Conservation (phyloP, 2,113 vertebrate species). For the Quiscalus mexicanus region DNA sequence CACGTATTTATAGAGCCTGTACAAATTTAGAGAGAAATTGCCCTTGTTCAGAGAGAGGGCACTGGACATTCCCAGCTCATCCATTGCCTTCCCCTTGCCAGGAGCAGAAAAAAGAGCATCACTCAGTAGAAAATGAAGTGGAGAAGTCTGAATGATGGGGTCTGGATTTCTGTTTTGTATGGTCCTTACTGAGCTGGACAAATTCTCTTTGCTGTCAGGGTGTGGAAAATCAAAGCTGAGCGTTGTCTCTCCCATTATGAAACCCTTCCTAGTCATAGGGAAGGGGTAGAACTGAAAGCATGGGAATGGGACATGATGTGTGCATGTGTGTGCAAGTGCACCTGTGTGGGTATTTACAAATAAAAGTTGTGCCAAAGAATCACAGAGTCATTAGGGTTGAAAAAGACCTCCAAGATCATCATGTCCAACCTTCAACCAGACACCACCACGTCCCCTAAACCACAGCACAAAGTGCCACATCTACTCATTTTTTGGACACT, state of each 20-base stretch:
- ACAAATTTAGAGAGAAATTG: not conserved
- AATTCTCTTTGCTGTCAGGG: not conserved
- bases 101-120: not conserved
- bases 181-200: not conserved
- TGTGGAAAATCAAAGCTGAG: not conserved
- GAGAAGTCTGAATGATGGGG: not conserved
- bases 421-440: rapidly evolving
- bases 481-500: not conserved
- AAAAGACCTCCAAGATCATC: not conserved
- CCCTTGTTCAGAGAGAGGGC: not conserved
- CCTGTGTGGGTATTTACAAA: not conserved
- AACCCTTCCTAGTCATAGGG: not conserved
- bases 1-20: not conserved
- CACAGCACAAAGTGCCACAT: not conserved
- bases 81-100: not conserved
- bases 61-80: not conserved
- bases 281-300: not conserved
- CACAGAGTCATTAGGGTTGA: too few species aligned
- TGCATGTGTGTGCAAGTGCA: rapidly evolving
- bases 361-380: not conserved
- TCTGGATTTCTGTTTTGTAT: not conserved
- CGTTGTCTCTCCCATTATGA: rapidly evolving
- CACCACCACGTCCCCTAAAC: not conserved
- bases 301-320: rapidly evolving
- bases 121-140: not conserved